These are phyloP conservation scores for Mesorhabditis sp. DNA, from an alignment of 2,888 invertebrate genomes.

Conservation along the genomic window DNA sequence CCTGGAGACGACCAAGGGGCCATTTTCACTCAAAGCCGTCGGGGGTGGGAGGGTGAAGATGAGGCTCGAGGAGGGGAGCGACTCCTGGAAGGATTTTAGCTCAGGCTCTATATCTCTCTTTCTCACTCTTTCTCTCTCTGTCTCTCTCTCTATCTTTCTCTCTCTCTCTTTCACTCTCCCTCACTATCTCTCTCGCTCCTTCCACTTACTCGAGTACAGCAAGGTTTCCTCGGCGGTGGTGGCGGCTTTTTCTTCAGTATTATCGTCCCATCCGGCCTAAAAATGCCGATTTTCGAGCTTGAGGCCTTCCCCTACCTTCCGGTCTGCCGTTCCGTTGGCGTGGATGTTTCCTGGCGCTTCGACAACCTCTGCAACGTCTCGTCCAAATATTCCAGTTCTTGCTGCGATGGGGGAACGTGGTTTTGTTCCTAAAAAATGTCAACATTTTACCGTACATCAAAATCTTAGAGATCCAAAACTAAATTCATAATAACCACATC, in stretches of 20 bases:
- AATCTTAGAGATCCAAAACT: not conserved
- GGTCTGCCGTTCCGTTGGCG: not conserved
- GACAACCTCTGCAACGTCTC: not conserved
- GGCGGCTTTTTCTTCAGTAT: slow-evolving; percentile 24
- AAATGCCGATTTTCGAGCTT: not conserved
- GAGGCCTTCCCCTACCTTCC: not conserved
- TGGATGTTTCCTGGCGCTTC: not conserved
- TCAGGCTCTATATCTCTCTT: no score
- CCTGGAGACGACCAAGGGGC: slow-evolving; percentile 39
- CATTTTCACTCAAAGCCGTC: slow-evolving; percentile 35
- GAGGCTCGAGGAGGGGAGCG: slow-evolving; percentile 29
- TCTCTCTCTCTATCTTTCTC: no score
- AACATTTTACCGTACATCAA: not conserved
- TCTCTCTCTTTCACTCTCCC: no score
- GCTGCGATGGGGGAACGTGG: not conserved
- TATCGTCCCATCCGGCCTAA: not conserved
- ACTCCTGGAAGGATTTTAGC: slow-evolving; percentile 22
- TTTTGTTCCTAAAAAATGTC: not conserved
- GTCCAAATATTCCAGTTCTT: slow-evolving; percentile 4
- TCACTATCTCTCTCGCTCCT: no score
- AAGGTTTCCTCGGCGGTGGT: slow-evolving; percentile 39
- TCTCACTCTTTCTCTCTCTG: no score
- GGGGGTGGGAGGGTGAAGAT: slow-evolving; percentile 39
- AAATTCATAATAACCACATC: no score
- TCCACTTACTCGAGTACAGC: slow-evolving; percentile 27